Evolutionary conservation across 2,113 vertebrate genomes (phyloP).

Genomic region (Halichoerus grypus): DNA sequence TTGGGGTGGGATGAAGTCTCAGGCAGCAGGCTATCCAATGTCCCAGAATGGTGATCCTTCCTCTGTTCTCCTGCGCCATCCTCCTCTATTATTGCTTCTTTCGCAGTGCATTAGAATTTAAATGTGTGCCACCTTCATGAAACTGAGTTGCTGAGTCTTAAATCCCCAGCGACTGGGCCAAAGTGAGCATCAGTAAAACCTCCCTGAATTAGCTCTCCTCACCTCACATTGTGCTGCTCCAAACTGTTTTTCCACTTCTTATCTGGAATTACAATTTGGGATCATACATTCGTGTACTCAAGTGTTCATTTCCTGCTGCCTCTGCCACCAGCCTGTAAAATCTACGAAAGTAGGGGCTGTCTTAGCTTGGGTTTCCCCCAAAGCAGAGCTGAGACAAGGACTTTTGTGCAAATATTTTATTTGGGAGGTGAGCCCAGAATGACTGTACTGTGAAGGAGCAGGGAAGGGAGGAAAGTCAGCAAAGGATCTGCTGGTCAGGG

Average conservation of each 20-base stretch:
- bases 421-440: background rate
- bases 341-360: background rate
- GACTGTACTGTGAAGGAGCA: background rate
- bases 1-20: background rate
- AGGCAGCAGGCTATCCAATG: background rate
- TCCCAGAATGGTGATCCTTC: background rate
- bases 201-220: background rate
- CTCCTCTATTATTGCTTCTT: background rate
- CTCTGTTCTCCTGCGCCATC: background rate
- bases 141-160: background rate
- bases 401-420: background rate
- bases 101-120: background rate
- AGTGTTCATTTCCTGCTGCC: background rate
- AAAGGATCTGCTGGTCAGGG: background rate
- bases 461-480: background rate
- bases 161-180: background rate
- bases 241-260: background rate
- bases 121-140: background rate
- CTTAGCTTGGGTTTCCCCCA: background rate
- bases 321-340: background rate
- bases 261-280: background rate
- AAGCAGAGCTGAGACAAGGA: background rate
- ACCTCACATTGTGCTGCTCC: background rate
- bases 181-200: background rate
- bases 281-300: background rate